Evolutionary conservation across 2,113 vertebrate species (phyloP).

Genomic region (Oreochromis tanganicae): DNA sequence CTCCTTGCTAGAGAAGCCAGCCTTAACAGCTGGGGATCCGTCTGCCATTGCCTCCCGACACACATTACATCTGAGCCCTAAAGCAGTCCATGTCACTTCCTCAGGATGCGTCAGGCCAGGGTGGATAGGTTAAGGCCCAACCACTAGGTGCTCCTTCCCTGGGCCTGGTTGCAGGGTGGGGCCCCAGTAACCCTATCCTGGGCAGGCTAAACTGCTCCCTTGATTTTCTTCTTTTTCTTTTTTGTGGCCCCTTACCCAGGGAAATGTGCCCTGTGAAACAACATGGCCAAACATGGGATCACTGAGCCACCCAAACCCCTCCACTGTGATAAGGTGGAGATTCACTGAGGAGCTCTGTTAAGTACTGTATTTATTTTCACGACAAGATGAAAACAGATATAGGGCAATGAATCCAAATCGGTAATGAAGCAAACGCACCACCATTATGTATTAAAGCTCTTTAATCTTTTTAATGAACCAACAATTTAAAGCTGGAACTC

Average conservation of each 20-base stretch:
- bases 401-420: not conserved
- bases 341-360: not conserved
- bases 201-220: not conserved
- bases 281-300: not conserved
- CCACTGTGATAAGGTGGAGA: not conserved
- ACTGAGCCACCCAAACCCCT: not conserved
- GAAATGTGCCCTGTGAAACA: not conserved
- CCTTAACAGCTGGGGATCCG: no score
- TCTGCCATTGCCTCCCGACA: no score
- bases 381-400: not conserved
- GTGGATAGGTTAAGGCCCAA: not conserved
- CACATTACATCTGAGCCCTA: no score
- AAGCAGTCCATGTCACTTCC: no score
- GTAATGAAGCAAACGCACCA: not conserved
- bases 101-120: no score
- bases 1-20: no score
- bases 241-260: not conserved
- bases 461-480: slow-evolving; percentile 16
- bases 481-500: not conserved
- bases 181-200: not conserved
- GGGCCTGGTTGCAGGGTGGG: not conserved
- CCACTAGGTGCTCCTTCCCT: not conserved
- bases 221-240: not conserved
- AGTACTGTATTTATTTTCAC: not conserved
- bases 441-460: not conserved